A percentile compares a stretch with the other conserved stretches of the same genome.
Evolutionary conservation across 92 coral and sea anemone genomes (phyloP).

Genomic region (Muricea muricata): DNA sequence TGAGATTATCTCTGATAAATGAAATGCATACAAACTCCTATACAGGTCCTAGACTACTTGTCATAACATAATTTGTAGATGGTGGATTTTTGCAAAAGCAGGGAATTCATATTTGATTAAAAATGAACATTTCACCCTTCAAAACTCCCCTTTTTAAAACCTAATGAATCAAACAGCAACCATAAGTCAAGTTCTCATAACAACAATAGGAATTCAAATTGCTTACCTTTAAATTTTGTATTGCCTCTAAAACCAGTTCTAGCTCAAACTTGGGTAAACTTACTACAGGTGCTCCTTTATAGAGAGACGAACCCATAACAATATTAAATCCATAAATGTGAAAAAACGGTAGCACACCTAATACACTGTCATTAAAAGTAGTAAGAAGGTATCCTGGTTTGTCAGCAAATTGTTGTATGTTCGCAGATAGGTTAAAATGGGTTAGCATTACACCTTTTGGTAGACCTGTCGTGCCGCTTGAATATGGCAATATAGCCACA

Average conservation of each 20-base stretch:
- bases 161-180: too few relatives aligned
- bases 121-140: too few relatives aligned
- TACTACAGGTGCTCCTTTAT: slow-evolving; percentile 72
- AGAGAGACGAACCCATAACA: slow-evolving; percentile 55
- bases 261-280: slow-evolving; percentile 77
- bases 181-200: too few relatives aligned
- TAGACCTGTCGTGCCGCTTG: slow-evolving; percentile 93
- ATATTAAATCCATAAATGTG: slow-evolving; percentile 76
- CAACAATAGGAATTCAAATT: too few relatives aligned
- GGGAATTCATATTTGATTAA: too few relatives aligned
- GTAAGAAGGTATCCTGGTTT: slow-evolving; percentile 41
- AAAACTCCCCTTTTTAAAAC: too few relatives aligned
- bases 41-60: too few relatives aligned
- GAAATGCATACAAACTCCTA: too few relatives aligned
- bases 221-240: slow-evolving; percentile 89
- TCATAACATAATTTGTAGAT: too few relatives aligned
- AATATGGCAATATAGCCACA: slow-evolving; percentile 75
- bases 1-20: too few relatives aligned
- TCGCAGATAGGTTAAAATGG: slow-evolving; percentile 80
- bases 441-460: slow-evolving; percentile 96
- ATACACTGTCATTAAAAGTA: slow-evolving; percentile 55
- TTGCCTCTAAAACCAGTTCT: slow-evolving; percentile 66
- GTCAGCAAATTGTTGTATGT: slow-evolving; percentile 59
- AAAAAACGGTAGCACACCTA: slow-evolving; percentile 82
- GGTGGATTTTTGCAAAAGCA: too few relatives aligned